Evolutionary conservation across 2,888 invertebrate genomes (phyloP).

Genomic region (Metallyticus violacea): DNA sequence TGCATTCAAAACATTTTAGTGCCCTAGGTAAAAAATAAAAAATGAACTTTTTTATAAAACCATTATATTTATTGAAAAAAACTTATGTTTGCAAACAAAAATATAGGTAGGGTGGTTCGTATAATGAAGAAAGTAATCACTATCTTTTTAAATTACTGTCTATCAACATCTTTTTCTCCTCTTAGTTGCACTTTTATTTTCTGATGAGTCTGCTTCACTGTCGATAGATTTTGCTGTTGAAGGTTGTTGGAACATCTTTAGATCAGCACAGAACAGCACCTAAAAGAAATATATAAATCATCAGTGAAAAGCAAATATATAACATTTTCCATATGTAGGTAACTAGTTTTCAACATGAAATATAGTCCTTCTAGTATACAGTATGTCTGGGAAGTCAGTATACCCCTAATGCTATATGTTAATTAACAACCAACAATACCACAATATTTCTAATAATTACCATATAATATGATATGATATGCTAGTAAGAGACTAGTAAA

Average conservation of each 20-base stretch:
- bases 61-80: background rate
- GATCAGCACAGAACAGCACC: conserved; percentile 78
- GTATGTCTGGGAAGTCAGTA: no score
- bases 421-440: no score
- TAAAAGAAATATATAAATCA: conserved; percentile 43
- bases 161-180: background rate
- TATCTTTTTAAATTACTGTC: no score
- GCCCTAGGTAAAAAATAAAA: background rate
- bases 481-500: no score
- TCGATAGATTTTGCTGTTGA: background rate
- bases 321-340: no score
- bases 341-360: no score
- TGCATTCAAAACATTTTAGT: no score
- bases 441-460: no score
- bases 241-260: conserved; percentile 64
- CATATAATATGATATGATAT: no score
- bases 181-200: background rate
- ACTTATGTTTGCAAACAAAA: background rate
- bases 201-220: background rate
- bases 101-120: background rate
- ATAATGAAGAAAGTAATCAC: no score
- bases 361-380: no score
- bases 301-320: background rate
- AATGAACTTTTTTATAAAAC: background rate
- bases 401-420: no score